Base-by-base conservation (phyloP, 2,797 vertebrate species). In the Epinephelus coioides region DNA sequence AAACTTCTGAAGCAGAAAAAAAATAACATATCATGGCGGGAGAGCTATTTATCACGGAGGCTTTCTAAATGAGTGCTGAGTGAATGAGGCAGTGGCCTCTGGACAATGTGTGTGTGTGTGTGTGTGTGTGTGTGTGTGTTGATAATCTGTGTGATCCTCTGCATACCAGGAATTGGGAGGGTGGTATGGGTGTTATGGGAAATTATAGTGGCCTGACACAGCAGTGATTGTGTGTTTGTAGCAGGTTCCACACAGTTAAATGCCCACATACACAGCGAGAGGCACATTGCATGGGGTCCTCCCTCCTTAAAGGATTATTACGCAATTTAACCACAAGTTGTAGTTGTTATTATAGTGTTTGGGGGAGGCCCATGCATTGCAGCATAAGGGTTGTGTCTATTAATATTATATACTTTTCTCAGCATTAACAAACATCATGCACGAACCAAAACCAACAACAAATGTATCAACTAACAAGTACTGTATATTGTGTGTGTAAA, bases 1-100 rank as follows among this genome's bases (percentile, higher is more conserved):
- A 84, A 96, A 94, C 92, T 95, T 95, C 69, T 95, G 91, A 95
- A 88, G 94, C 95, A 94, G 57, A 75, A 70, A 81, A 68, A 75
- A 77, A 73, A 76, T 69, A 68, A 69, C 68, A 76, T 54, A 81
- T 78, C 55, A 44, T 17, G 17, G 69, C 3, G 9, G 76, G 18
- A 78, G 57, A 81, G 73, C 60, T 68, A 78, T 90, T 92, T 78
- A 89, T 85, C 86, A 89, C 76, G 78, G 54, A 76, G 80, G 77
- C 59, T 62, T 69, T 64, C 54, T 73, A 70, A 79, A 78, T 83
- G 73, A 82, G 71, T 61, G 54, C 47, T 68, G 57, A 74, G 73
- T 62, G 73, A 66, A 59, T 53, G 47, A 83, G 80, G 72, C 40
- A 30, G 78, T 62, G 56, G 62, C 67, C 27, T 12, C 76, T 71